A percentile compares a stretch with the other conserved stretches of the same genome.
phyloP scores from a whole-genome alignment of 2,888 invertebrate genomes.

The Drosophila crucigera region DNA sequence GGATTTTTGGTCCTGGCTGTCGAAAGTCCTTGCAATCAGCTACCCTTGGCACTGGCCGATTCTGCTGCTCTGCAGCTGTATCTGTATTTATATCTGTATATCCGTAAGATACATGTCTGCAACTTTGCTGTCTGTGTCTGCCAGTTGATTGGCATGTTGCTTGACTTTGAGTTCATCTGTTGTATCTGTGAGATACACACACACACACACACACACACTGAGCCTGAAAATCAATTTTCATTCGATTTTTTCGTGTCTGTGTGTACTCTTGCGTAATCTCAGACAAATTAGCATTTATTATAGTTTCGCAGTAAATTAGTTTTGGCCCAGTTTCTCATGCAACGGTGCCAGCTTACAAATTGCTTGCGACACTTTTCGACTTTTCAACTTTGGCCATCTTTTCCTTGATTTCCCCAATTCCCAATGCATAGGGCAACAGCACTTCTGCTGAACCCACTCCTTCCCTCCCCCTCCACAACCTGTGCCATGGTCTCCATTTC shows the following conservation, averaged over 20 bases:
- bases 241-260: slow-evolving; percentile 51
- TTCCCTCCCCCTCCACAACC: background rate
- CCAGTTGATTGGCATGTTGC: slow-evolving; percentile 56
- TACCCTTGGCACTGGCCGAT: slow-evolving; percentile 30
- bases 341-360: slow-evolving; percentile 63
- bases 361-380: slow-evolving; percentile 74
- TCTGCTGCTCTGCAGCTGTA: slow-evolving; percentile 14
- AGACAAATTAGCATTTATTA: slow-evolving; percentile 73
- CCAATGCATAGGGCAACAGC: slow-evolving; percentile 49
- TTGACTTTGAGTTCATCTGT: slow-evolving; percentile 40
- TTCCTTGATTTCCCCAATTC: slow-evolving; percentile 45
- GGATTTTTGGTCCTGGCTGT: slow-evolving; percentile 78
- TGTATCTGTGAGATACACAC: slow-evolving; percentile 33
- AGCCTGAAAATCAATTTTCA: slow-evolving; percentile 67
- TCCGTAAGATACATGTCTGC: slow-evolving; percentile 65
- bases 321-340: slow-evolving; percentile 50
- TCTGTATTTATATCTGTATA: slow-evolving; percentile 28
- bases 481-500: slow-evolving; percentile 63
- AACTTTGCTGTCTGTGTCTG: slow-evolving; percentile 59
- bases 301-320: slow-evolving; percentile 58
- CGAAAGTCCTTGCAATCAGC: slow-evolving; percentile 59
- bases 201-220: slow-evolving; percentile 14
- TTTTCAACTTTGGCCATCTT: slow-evolving; percentile 15
- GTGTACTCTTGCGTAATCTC: slow-evolving; percentile 61
- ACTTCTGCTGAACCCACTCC: slow-evolving; percentile 14